A percentile compares a stretch with the other conserved stretches of the same genome.
Evolutionary conservation across 2,113 vertebrate genomes (phyloP).

Genomic region (Haemorhous mexicanus): DNA sequence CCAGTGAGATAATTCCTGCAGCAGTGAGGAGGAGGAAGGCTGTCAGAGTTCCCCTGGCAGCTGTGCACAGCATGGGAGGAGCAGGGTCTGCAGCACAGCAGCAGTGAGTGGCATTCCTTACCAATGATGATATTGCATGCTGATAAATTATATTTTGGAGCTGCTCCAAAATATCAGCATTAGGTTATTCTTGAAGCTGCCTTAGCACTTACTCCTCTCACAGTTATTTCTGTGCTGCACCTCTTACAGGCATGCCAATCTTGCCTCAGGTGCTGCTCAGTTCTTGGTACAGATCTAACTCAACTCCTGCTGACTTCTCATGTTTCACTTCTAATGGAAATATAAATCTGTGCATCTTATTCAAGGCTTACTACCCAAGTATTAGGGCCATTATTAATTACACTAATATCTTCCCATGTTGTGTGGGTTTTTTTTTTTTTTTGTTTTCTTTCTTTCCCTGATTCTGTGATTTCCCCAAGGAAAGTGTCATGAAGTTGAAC

Average conservation of each 20-base stretch:
- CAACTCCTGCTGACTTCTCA: background rate
- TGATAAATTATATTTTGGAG: background rate
- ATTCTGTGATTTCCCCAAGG: background rate
- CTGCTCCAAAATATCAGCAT: background rate
- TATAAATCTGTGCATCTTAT: background rate
- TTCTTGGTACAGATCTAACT: background rate
- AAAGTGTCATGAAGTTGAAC: background rate
- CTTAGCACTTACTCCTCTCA: background rate
- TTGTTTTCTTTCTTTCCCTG: too few species aligned
- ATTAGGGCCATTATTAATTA: background rate
- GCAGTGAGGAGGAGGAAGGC: background rate
- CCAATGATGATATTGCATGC: background rate
- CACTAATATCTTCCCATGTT: background rate
- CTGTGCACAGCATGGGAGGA: background rate
- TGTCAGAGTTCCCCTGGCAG: background rate
- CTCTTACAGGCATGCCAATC: background rate
- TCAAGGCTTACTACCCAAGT: background rate
- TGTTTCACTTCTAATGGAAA: background rate
- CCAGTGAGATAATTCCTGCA: background rate
- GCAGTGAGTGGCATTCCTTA: background rate
- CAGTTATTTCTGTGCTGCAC: background rate
- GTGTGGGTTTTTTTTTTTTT: background rate
- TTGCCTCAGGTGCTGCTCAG: background rate
- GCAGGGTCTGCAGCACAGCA: background rate
- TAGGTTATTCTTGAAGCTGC: background rate